Evolutionary conservation across 2,113 vertebrate species (phyloP).

Genomic region (Eonycteris spelaea): DNA sequence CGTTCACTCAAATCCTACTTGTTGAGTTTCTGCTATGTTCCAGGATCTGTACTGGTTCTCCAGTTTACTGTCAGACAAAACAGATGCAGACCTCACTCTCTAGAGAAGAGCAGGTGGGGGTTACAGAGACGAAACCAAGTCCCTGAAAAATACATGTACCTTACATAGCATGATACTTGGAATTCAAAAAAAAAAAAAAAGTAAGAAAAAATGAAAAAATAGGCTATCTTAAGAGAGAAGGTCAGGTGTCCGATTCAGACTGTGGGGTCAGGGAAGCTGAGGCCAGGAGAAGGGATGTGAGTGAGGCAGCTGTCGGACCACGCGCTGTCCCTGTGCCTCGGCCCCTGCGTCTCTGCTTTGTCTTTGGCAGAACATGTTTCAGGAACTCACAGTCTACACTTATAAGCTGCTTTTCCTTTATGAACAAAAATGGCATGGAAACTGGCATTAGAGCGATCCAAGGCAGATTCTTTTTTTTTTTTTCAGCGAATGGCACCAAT

Average conservation of each 20-base stretch:
- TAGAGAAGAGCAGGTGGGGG: neutral
- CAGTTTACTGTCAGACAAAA: neutral
- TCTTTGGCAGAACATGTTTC: neutral
- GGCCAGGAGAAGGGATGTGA: fast-evolving
- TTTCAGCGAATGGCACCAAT: neutral
- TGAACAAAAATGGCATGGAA: neutral
- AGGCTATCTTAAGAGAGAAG: neutral
- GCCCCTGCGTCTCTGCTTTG: neutral
- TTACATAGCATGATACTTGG: neutral
- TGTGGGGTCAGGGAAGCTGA: neutral
- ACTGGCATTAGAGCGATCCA: neutral
- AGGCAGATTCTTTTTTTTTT: neutral
- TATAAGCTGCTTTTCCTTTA: neutral
- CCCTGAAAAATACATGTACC: neutral
- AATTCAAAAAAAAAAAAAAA: neutral
- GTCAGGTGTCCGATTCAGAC: neutral
- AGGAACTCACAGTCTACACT: neutral
- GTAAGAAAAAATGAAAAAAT: neutral
- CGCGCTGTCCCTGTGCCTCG: fast-evolving
- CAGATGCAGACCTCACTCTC: neutral
- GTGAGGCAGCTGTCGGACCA: neutral
- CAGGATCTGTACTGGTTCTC: neutral
- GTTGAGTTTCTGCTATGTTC: neutral
- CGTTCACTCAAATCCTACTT: neutral
- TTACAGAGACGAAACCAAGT: neutral